Evolutionary conservation across 2,888 invertebrate genomes (phyloP).

Genomic region (Agrotis exclamationis): DNA sequence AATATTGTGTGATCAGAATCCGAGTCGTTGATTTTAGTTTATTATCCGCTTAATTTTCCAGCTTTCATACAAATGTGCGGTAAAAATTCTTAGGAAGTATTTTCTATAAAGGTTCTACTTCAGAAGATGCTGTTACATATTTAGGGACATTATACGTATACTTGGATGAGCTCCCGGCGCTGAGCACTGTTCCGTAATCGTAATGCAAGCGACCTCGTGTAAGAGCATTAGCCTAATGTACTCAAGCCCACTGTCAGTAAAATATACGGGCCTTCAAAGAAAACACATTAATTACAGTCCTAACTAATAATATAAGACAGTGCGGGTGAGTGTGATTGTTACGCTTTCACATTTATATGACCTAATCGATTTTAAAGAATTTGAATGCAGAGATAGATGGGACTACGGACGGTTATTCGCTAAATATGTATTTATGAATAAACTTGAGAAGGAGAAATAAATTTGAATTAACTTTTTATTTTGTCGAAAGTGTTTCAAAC

Average conservation of each 20-base stretch:
- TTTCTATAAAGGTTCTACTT: too few relatives aligned
- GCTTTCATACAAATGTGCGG: conserved; percentile 10
- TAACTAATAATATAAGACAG: too few relatives aligned
- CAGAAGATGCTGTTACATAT: conserved; percentile 19
- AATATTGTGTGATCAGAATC: conserved; percentile 45
- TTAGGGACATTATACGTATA: conserved; percentile 25
- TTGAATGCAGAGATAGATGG: too few relatives aligned
- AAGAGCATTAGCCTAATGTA: conserved; percentile 37
- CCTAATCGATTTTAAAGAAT: too few relatives aligned
- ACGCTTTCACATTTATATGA: too few relatives aligned
- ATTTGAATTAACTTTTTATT: too few relatives aligned
- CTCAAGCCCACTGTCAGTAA: conserved; percentile 4
- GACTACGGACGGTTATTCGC: too few relatives aligned
- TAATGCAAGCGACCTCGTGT: conserved; percentile 42
- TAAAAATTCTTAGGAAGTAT: conserved; percentile 25
- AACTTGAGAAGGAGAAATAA: too few relatives aligned
- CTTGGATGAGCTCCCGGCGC: conserved; percentile 18
- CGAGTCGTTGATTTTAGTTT: conserved; percentile 21
- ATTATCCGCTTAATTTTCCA: too few relatives aligned
- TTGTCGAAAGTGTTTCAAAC: too few relatives aligned
- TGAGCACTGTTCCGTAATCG: conserved; percentile 32
- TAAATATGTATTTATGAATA: too few relatives aligned
- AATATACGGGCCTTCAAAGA: conserved; percentile 10
- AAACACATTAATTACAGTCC: background rate
- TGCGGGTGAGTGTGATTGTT: too few relatives aligned